Conservation (phyloP, 1,140 invertebrate species). For the Delia radicum region DNA sequence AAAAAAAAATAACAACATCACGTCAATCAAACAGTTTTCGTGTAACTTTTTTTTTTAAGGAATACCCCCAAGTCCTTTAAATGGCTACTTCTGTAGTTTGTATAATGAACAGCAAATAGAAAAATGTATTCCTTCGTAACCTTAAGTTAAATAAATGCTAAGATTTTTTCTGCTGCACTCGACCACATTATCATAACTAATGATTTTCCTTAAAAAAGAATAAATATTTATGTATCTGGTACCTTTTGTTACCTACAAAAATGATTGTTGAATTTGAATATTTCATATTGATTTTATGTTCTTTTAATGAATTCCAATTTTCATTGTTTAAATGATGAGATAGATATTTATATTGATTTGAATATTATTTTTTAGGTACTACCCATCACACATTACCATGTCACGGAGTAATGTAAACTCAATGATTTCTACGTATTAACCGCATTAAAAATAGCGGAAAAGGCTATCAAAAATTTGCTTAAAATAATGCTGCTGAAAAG, state of each 20-base stretch:
- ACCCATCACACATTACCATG: too few relatives aligned
- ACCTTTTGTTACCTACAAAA: neutral
- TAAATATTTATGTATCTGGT: conserved; percentile 37
- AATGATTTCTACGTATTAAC: too few relatives aligned
- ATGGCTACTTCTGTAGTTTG: neutral
- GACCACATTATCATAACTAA: conserved; percentile 43
- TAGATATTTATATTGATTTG: too few relatives aligned
- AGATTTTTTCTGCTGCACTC: neutral
- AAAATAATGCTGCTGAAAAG: too few relatives aligned
- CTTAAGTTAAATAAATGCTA: too few relatives aligned
- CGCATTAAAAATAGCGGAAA: too few relatives aligned
- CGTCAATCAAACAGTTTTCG: neutral
- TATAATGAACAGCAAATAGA: neutral
- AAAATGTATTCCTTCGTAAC: conserved; percentile 3
- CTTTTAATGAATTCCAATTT: too few relatives aligned
- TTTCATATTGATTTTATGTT: neutral
- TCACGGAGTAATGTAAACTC: too few relatives aligned
- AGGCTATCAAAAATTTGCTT: too few relatives aligned
- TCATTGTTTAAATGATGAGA: too few relatives aligned
- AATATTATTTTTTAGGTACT: too few relatives aligned
- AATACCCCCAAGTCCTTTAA: neutral
- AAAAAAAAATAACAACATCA: neutral
- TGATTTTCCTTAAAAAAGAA: conserved; percentile 36
- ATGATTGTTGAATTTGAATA: too few relatives aligned
- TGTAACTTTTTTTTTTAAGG: neutral